Conservation (phyloP, 2,113 vertebrate species). For the Aphyosemion australe region DNA sequence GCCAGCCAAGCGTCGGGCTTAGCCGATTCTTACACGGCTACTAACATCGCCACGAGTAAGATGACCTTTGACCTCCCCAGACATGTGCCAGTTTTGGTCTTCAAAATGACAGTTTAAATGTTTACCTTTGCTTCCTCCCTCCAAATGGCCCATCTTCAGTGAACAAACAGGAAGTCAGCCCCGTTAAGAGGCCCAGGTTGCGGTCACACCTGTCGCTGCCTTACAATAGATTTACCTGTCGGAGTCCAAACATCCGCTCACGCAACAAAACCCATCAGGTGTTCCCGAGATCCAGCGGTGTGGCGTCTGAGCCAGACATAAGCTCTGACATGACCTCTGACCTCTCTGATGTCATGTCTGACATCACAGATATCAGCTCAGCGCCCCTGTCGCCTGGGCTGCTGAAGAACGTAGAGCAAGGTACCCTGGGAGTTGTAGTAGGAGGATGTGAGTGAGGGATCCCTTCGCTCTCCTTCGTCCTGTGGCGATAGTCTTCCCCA, state of each 20-base stretch:
- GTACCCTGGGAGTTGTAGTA: conserved; percentile 78
- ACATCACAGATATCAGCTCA: conserved; percentile 60
- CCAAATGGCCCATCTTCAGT: conserved; percentile 75
- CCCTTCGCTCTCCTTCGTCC: conserved; percentile 30
- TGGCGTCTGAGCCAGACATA: conserved; percentile 62
- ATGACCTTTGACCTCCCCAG: conserved; percentile 20
- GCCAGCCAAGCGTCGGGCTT: conserved; percentile 95
- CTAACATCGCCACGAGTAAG: conserved; percentile 96
- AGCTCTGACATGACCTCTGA: conserved; percentile 58
- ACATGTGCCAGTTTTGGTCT: conserved; percentile 32
- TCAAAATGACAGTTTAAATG: conserved; percentile 25
- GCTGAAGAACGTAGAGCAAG: conserved; percentile 84
- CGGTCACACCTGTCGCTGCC: conserved; percentile 87
- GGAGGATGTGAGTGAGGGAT: conserved; percentile 39
- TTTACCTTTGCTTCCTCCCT: conserved; percentile 53
- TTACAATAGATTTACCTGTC: conserved; percentile 75
- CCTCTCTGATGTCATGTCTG: conserved; percentile 46
- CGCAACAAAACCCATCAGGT: conserved; percentile 65
- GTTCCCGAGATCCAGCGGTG: conserved; percentile 58
- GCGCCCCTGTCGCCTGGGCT: conserved; percentile 70
- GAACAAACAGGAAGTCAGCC: conserved; percentile 74
- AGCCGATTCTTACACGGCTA: conserved; percentile 91
- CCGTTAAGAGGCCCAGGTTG: conserved; percentile 83
- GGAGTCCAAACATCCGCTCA: conserved; percentile 69
- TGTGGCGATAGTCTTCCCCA: conserved; percentile 20